Percentiles rank a stretch among this genome's conserved stretches.
Evolutionary conservation across 2,113 vertebrate species (phyloP).

Genomic region (Phoenicopterus ruber): DNA sequence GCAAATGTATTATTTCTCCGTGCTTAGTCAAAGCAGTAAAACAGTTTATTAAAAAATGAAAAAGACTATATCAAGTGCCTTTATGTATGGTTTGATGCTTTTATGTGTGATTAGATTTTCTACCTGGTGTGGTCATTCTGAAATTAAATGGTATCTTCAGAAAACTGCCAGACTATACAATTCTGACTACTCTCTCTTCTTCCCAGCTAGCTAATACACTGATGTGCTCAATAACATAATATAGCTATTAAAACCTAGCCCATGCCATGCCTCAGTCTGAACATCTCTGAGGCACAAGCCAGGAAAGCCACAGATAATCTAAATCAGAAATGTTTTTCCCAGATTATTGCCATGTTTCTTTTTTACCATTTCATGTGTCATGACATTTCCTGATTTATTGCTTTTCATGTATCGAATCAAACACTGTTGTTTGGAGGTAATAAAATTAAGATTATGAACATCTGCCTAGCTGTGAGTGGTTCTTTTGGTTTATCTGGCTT

Average conservation of each 20-base stretch:
- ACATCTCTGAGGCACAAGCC: neutral
- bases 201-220: neutral
- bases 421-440: neutral
- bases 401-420: neutral
- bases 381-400: neutral
- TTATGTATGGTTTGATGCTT: neutral
- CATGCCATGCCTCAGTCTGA: neutral
- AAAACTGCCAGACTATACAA: neutral
- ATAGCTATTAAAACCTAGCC: neutral
- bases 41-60: neutral
- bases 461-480: neutral
- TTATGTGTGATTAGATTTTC: neutral
- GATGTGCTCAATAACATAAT: neutral
- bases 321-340: neutral
- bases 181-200: neutral
- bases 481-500: neutral
- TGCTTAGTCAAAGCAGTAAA: neutral
- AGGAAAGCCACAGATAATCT: neutral
- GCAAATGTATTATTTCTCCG: neutral
- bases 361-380: neutral
- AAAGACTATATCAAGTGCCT: neutral
- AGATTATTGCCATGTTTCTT: neutral
- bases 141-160: neutral
- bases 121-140: neutral
- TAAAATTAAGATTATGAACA: neutral